Conservation (phyloP, 2,888 invertebrate genomes). For the Pristionchus exspectatus region DNA sequence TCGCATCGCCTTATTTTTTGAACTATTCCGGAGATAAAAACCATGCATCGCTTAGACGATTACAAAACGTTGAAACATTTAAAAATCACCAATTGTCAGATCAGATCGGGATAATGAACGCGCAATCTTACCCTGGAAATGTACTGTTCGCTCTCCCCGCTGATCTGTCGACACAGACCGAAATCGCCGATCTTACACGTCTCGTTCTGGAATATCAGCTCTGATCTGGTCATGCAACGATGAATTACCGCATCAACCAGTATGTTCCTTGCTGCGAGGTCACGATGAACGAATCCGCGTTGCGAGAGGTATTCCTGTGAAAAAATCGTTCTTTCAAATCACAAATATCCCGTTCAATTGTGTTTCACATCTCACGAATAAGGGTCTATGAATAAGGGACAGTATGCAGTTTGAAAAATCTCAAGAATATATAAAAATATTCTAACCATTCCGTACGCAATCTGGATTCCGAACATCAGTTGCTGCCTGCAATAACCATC, state of each 20-base stretch:
- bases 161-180: conserved; percentile 9
- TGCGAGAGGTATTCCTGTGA: conserved; percentile 77
- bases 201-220: neutral
- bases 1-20: no score
- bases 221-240: neutral
- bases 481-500: conserved; percentile 66
- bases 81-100: no score
- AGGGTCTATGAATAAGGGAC: neutral
- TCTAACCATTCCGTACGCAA: conserved; percentile 57
- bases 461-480: conserved; percentile 76
- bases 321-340: no score
- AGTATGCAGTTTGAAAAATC: neutral
- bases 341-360: neutral
- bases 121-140: neutral
- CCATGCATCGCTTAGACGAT: no score
- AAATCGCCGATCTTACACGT: conserved; percentile 50
- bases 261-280: conserved; percentile 79
- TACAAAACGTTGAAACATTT: no score
- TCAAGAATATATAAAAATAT: neutral
- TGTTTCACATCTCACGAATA: neutral
- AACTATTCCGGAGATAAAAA: no score
- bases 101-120: no score
- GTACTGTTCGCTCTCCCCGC: conserved; percentile 22
- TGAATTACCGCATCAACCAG: conserved; percentile 72
- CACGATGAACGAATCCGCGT: conserved; percentile 78